These are phyloP conservation scores for Polypedilum vanderplanki DNA, from an alignment of 1,140 invertebrate species.

Conservation along the genomic window DNA sequence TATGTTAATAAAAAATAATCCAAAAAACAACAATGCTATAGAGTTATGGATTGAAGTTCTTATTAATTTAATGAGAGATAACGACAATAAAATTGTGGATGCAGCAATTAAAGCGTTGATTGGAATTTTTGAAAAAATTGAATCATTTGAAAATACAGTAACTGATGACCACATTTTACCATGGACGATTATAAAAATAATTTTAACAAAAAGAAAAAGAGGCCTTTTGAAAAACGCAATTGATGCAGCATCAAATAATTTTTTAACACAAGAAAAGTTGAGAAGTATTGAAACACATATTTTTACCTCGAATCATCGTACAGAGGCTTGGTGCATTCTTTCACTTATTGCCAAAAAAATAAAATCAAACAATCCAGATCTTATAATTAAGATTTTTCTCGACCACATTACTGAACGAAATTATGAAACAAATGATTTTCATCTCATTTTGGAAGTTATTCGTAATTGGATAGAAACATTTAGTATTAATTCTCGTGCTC, in stretches of 20 bases:
- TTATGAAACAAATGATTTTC: background rate
- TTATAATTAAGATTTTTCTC: background rate
- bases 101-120: background rate
- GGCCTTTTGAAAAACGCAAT: background rate
- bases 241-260: background rate
- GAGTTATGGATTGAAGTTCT: background rate
- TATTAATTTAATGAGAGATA: background rate
- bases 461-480: background rate
- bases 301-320: slow-evolving; percentile 7
- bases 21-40: background rate
- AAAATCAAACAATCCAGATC: slow-evolving; percentile 10
- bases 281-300: slow-evolving; percentile 1
- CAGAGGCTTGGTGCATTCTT: background rate
- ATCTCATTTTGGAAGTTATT: background rate
- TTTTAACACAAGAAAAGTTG: slow-evolving; percentile 9
- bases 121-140: background rate
- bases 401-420: background rate
- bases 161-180: background rate
- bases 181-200: background rate
- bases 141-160: slow-evolving; percentile 21
- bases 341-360: background rate
- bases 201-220: background rate
- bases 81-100: slow-evolving; percentile 21
- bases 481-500: background rate
- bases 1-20: background rate